Evolutionary conservation across 2,888 invertebrate genomes (phyloP).

Genomic region (Acronicta aceris): DNA sequence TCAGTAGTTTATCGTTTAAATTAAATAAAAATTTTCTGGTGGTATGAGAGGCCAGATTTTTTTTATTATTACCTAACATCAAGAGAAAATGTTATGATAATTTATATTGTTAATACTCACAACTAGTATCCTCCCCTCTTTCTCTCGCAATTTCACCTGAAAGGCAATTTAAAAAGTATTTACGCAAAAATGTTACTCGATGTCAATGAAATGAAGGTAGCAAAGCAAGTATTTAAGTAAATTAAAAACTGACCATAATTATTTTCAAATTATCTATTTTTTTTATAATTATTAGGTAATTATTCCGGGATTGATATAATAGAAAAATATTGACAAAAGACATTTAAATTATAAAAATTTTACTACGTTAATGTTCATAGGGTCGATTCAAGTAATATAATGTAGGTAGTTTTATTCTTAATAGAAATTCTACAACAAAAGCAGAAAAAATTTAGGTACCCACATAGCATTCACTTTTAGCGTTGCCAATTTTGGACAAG

Average conservation of each 20-base stretch:
- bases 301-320: no score
- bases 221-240: conserved; percentile 17
- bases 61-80: no score
- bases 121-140: conserved; percentile 93
- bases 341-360: no score
- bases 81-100: no score
- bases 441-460: conserved; percentile 65
- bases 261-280: no score
- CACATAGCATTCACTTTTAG: conserved; percentile 76
- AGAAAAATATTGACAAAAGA: no score
- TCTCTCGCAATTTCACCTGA: conserved; percentile 93
- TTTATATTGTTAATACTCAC: conserved; percentile 88
- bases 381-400: conserved; percentile 4
- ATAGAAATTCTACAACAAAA: conserved; percentile 79
- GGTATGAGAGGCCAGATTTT: no score
- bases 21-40: no score
- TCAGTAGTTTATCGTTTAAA: no score
- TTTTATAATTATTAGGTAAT: no score
- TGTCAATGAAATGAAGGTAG: conserved; percentile 18
- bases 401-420: conserved; percentile 20
- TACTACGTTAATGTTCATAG: not conserved
- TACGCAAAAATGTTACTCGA: conserved; percentile 34
- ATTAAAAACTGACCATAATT: not conserved
- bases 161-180: conserved; percentile 71
- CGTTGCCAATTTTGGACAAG: conserved; percentile 61